phyloP scores from a whole-genome alignment of 2,113 vertebrate genomes.

The Tichodroma muraria region DNA sequence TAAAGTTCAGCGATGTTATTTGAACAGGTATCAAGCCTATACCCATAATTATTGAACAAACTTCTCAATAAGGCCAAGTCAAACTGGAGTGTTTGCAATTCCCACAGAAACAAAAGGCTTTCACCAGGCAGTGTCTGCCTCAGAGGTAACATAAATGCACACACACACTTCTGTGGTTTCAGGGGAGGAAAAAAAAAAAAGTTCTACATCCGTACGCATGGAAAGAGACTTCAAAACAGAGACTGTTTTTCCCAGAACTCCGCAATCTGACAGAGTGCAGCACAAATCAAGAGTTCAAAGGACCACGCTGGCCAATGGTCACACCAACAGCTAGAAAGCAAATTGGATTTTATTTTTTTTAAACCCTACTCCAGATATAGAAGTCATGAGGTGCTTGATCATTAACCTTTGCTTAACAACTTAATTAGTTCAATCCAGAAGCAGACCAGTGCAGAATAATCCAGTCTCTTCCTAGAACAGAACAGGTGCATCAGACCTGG shows the following conservation, averaged over 20 bases:
- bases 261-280: not conserved
- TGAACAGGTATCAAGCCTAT: not conserved
- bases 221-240: not conserved
- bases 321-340: not conserved
- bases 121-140: not conserved
- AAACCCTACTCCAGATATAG: constrained; percentile 2
- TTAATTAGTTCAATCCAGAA: constrained; percentile 3
- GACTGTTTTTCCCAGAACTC: not conserved
- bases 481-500: not conserved
- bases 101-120: accelerated
- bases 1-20: not conserved
- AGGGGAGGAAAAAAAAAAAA: not conserved
- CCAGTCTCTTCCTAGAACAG: not conserved
- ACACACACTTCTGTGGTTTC: not conserved
- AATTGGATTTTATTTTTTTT: not conserved
- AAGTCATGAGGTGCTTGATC: not conserved
- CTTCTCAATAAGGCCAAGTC: not conserved
- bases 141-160: not conserved
- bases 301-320: not conserved
- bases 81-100: not conserved
- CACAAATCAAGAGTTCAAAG: not conserved
- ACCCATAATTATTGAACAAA: not conserved
- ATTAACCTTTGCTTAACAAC: not conserved
- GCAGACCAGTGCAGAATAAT: not conserved
- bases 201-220: not conserved